These are phyloP conservation scores for Acleris literana DNA, from an alignment of 2,888 invertebrate genomes.

Conservation along the genomic window DNA sequence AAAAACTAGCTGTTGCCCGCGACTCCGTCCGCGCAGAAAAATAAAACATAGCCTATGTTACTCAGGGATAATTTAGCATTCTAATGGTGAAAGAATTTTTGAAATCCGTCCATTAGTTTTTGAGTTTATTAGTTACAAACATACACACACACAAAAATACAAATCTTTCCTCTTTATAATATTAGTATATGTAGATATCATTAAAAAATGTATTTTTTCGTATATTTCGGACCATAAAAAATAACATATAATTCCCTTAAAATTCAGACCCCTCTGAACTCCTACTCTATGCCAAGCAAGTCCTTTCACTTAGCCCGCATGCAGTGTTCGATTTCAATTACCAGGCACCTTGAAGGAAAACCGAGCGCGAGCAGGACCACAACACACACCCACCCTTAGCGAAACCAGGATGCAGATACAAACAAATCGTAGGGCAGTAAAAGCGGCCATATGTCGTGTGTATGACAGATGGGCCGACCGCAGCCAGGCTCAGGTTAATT, in stretches of 20 bases:
- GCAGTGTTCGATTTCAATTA: constrained; percentile 79
- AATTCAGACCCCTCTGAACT: constrained; percentile 11
- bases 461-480: constrained; percentile 75
- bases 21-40: no score
- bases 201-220: no score
- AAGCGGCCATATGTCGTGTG: constrained; percentile 72
- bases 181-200: no score
- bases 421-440: constrained; percentile 78
- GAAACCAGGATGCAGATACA: constrained; percentile 57
- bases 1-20: no score
- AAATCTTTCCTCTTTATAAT: no score
- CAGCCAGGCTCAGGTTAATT: constrained; percentile 58
- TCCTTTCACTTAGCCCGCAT: constrained; percentile 81
- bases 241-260: neutral
- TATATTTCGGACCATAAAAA: no score
- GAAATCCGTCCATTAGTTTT: no score
- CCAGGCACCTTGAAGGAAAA: constrained; percentile 74
- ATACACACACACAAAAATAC: no score
- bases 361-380: constrained; percentile 54
- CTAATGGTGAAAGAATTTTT: no score
- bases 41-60: no score
- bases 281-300: constrained; percentile 62
- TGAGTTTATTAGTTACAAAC: no score
- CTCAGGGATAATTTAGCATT: no score
- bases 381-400: constrained; percentile 37